Evolutionary conservation across 2,888 invertebrate species (phyloP).

Genomic region (Gari tellinella): DNA sequence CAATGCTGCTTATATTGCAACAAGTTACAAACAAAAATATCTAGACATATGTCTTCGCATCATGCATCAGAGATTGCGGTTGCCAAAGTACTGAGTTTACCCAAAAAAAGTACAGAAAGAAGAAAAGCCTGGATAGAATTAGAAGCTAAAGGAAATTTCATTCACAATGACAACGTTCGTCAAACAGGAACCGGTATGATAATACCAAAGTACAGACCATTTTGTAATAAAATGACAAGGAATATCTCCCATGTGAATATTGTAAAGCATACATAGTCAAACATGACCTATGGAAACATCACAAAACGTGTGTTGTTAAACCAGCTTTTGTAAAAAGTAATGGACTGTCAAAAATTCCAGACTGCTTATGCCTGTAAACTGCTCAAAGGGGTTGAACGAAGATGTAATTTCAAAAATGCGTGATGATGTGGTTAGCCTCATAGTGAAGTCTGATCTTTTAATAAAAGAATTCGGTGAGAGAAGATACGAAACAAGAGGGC

Average conservation of each 20-base stretch:
- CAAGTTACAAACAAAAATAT: no score
- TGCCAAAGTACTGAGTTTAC: no score
- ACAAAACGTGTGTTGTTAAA: background rate
- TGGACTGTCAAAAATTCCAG: constrained; percentile 7
- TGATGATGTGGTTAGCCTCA: constrained; percentile 12
- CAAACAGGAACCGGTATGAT: no score
- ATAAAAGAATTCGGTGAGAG: constrained; percentile 22
- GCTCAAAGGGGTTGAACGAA: constrained; percentile 10
- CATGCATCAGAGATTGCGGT: no score
- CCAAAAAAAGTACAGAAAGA: no score
- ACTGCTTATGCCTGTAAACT: constrained; percentile 2
- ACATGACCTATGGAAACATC: constrained; percentile 6
- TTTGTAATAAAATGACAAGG: background rate
- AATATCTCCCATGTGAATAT: constrained; percentile 3
- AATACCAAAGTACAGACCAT: no score
- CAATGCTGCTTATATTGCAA: no score
- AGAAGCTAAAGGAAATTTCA: no score
- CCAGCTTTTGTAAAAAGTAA: constrained; percentile 2
- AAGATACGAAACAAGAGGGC: constrained; percentile 15
- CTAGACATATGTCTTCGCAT: no score
- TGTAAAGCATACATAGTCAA: constrained; percentile 4
- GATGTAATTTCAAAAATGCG: constrained; percentile 21
- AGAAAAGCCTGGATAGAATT: no score
- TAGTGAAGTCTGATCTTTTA: constrained; percentile 4
- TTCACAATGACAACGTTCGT: no score